Evolutionary conservation across 2,888 invertebrate species (phyloP).

Genomic region (Serrognathus titanus): DNA sequence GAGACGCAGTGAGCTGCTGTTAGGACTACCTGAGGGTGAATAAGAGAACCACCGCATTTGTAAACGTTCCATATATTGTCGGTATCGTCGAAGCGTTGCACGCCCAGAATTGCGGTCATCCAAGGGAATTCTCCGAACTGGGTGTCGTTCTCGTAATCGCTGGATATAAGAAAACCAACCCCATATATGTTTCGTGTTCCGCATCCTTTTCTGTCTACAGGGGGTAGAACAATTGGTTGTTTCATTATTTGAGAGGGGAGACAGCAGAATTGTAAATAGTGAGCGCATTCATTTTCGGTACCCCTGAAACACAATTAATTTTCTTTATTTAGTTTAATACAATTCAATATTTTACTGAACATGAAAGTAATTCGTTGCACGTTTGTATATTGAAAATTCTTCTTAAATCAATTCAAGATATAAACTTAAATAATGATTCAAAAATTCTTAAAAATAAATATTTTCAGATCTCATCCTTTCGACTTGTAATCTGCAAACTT

Average conservation of each 20-base stretch:
- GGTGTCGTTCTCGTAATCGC: conserved; percentile 60
- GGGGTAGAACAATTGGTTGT: neutral
- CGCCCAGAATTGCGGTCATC: conserved; percentile 67
- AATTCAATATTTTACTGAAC: too few species aligned
- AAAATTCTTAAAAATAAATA: too few species aligned
- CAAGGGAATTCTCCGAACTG: conserved; percentile 81
- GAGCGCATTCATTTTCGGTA: conserved; percentile 44
- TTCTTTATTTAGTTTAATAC: too few species aligned
- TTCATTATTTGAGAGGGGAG: conserved; percentile 34
- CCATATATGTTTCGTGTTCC: conserved; percentile 1
- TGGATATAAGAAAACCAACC: conserved; percentile 26
- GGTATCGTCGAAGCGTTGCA: conserved; percentile 54
- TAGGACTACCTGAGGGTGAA: conserved; percentile 72
- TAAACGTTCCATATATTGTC: conserved; percentile 48
- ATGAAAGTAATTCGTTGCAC: too few species aligned
- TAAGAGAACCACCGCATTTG: conserved; percentile 73
- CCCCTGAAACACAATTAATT: conserved; percentile 35
- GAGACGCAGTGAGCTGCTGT: conserved; percentile 76
- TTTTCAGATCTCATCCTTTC: too few species aligned
- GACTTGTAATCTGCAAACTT: too few species aligned
- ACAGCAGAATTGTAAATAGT: conserved; percentile 59
- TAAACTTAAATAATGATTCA: too few species aligned
- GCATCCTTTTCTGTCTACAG: conserved; percentile 21
- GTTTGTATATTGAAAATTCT: too few species aligned
- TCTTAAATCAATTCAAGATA: too few species aligned